Base-by-base conservation (phyloP, 2,113 vertebrate genomes). In the Protobothrops mucrosquamatus region DNA sequence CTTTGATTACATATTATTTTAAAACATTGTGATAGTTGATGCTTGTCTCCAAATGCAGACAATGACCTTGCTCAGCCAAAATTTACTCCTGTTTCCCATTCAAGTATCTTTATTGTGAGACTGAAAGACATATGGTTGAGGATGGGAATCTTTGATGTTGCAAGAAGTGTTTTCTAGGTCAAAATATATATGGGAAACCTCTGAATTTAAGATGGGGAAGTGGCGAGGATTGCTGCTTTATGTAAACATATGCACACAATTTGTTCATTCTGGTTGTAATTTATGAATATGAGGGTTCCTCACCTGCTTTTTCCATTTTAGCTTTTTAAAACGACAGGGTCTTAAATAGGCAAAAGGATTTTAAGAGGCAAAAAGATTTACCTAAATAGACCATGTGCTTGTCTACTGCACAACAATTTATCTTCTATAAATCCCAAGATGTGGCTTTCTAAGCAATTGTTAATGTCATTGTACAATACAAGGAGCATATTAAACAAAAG, bases 241-340 rank as follows among this genome's bases (percentile, higher is more conserved):
- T 61, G 81, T 46, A 93, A 90, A 90, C 92, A 93, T 90, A 87
- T 90, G 89, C 18, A 54, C 56, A 87, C 92, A 89, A 90, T 90
- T 93, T 90, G 92, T 57, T 93, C 92, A 87, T 90, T 64, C 89
- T 93, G 92, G 46, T 93, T 87, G 81, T 85, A 93, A 59, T 90
- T 93, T 81, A 52, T 90, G 81, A 86, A 86, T 56, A 90, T 46
- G 56, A 43, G 56, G 89, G 39, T n/a, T 87, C 4, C 46, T 90
- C 89, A 93, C 48, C 92, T 90, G 81, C 89, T 90, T 87, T 86
- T 93, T 93, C 89, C 89, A 90, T 69, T 90, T 90, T 46, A 87
- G 9, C n/a, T 93, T 93, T 93, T 91, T 69, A 52, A 88, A 87
- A 93, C 20, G 88, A 64, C n/a, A 90, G 14, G 56, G 55, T 86